Conservation (phyloP, 2,797 vertebrate genomes). For the Lithobates pipiens region DNA sequence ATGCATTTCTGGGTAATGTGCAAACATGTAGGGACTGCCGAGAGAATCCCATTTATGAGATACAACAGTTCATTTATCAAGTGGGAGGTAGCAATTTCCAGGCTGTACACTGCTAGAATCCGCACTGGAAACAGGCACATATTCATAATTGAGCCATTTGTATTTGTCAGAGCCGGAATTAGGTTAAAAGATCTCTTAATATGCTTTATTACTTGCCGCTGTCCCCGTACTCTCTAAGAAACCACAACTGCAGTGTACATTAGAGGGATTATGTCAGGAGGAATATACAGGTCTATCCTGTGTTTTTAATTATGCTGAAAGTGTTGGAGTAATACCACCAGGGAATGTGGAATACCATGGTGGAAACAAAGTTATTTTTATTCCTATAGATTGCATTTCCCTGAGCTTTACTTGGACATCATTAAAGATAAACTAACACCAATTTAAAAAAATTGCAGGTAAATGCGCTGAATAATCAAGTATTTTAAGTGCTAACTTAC, state of each 20-base stretch:
- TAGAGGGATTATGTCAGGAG: not conserved
- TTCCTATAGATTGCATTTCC: not conserved
- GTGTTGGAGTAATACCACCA: not conserved
- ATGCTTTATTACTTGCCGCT: conserved; percentile 3
- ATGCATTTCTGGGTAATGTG: conserved; percentile 55
- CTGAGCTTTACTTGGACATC: not conserved
- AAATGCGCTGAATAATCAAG: no score
- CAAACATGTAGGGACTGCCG: conserved; percentile 61
- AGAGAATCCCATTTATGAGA: conserved; percentile 61
- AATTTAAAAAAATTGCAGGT: no score
- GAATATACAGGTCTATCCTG: not conserved
- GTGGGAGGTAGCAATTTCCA: conserved; percentile 58
- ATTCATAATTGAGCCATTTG: conserved; percentile 44
- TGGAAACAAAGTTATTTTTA: not conserved
- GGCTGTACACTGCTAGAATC: conserved; percentile 40
- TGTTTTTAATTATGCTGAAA: not conserved
- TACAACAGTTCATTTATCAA: conserved; percentile 58
- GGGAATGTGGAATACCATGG: not conserved
- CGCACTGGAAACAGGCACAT: conserved; percentile 30
- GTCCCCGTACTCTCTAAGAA: not conserved
- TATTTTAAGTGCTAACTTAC: no score
- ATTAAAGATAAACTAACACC: no score
- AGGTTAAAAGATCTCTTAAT: conserved; percentile 38
- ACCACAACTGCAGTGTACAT: not conserved
- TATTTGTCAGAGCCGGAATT: conserved; percentile 61